Conservation (phyloP, 2,888 invertebrate genomes). For the Laspeyria flexula region DNA sequence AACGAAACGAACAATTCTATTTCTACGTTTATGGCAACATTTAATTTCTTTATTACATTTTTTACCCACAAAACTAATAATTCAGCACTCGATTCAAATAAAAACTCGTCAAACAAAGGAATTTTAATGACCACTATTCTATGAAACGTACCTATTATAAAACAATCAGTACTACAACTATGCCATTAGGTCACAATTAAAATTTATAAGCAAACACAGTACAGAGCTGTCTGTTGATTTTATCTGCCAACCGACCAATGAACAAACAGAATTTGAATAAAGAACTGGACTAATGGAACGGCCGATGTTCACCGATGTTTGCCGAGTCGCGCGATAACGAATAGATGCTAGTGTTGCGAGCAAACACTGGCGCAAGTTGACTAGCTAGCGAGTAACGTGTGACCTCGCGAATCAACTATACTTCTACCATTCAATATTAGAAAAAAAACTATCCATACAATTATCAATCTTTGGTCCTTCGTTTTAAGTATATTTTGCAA, state of each 20-base stretch:
- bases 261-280: slow-evolving; percentile 57
- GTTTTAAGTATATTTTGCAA: neutral
- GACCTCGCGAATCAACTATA: slow-evolving; percentile 58
- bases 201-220: slow-evolving; percentile 50
- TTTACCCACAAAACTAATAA: no score
- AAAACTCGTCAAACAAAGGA: no score
- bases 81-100: no score
- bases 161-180: slow-evolving; percentile 42
- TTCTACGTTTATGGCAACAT: no score
- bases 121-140: slow-evolving; percentile 10
- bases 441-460: neutral
- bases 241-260: slow-evolving; percentile 51
- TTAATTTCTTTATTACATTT: no score
- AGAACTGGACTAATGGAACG: slow-evolving; percentile 54
- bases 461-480: neutral
- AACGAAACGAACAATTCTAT: no score
- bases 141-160: slow-evolving; percentile 31
- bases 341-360: slow-evolving; percentile 54
- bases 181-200: slow-evolving; percentile 53
- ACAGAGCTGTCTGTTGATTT: slow-evolving; percentile 47
- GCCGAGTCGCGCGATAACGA: slow-evolving; percentile 50
- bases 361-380: slow-evolving; percentile 69
- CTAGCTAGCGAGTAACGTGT: slow-evolving; percentile 49
- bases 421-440: neutral
- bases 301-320: slow-evolving; percentile 52